Base-by-base conservation (phyloP, 2,797 vertebrate genomes). In the Podarcis siculus region DNA sequence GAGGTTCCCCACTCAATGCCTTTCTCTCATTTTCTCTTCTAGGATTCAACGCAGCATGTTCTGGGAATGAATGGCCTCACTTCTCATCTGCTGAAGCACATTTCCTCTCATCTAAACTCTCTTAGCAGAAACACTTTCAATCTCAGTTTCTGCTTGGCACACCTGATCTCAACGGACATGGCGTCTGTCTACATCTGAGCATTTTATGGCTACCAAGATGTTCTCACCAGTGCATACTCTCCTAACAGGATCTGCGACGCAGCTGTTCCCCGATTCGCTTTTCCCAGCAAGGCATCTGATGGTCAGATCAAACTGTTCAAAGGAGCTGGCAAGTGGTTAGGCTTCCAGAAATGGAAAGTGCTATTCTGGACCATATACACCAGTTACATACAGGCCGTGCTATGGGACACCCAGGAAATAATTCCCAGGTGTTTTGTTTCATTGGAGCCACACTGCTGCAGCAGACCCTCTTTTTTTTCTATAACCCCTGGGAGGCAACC, bases 121-220 rank as follows among this genome's bases (percentile, higher is more conserved):
- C 13, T 12, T 23, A 45, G 39, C 39, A 82, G 66, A 67, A 82
- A 10, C 10, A 27, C 10, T 84, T 77, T 76, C 49, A 7, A 19
- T 61, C 72, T 71, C 42, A 5, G 15, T 84, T 45, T 77, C 17
- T 23, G 49, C 49, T 55, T 55, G 49, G 49, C 49, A 55, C 49
- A 3, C 30, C 9, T n/a, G 2, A 6, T 58, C 13, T n/a, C 1
- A 55, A 9, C 23, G 0, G 32, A 3, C 61, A 4, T 1, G 3
- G 2, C 37, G 2, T 17, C 19, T 37, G 55, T 2, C 82, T 58
- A 32, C 71, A 9, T 61, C 27, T 75, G 49, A 1, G 21, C 55
- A 21, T 64, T 39, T 61, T 17, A 10, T 1, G 25, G 17, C 4
- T 8, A 2, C 10, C 0, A 1, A 15, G 49, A 55, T 55, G 49